These are phyloP conservation scores for Thomomys bottae DNA, from an alignment of 2,113 vertebrate genomes.

Conservation along the genomic window DNA sequence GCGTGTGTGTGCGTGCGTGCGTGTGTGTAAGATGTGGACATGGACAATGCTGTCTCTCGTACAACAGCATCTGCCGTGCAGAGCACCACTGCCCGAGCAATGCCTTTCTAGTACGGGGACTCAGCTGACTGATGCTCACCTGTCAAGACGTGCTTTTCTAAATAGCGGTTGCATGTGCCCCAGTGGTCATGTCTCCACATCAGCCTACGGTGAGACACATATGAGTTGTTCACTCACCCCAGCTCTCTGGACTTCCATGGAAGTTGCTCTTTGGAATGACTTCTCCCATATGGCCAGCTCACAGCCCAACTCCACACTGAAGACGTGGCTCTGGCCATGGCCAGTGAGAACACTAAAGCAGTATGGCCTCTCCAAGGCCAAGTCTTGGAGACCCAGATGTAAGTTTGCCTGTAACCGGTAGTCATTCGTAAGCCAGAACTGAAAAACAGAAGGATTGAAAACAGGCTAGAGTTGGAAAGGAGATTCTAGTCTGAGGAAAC, in stretches of 20 bases:
- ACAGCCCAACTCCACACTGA: conserved; percentile 91
- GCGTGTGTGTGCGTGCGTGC: too few species aligned
- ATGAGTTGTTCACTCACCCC: conserved; percentile 89
- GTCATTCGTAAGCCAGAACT: conserved; percentile 94
- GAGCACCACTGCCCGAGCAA: not conserved
- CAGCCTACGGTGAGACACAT: not conserved
- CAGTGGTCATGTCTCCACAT: not conserved
- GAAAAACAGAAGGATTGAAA: conserved; percentile 77
- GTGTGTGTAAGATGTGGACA: too few species aligned
- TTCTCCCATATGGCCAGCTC: conserved; percentile 94
- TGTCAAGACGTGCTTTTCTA: fast-evolving
- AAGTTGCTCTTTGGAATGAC: conserved; percentile 94
- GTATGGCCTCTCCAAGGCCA: conserved; percentile 88
- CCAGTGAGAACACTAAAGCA: conserved; percentile 93
- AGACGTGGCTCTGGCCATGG: conserved; percentile 92
- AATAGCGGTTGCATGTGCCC: fast-evolving
- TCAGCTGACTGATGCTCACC: fast-evolving
- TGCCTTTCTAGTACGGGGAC: fast-evolving
- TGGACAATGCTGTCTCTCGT: too few species aligned
- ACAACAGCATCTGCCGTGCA: too few species aligned
- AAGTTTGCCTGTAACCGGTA: conserved; percentile 93
- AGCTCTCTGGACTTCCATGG: conserved; percentile 94
- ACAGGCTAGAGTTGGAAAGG: not conserved
- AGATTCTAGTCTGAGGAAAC: not conserved
- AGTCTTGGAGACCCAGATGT: conserved; percentile 90